phyloP scores from a whole-genome alignment of 2,888 invertebrate species.

The Drosophila robusta region DNA sequence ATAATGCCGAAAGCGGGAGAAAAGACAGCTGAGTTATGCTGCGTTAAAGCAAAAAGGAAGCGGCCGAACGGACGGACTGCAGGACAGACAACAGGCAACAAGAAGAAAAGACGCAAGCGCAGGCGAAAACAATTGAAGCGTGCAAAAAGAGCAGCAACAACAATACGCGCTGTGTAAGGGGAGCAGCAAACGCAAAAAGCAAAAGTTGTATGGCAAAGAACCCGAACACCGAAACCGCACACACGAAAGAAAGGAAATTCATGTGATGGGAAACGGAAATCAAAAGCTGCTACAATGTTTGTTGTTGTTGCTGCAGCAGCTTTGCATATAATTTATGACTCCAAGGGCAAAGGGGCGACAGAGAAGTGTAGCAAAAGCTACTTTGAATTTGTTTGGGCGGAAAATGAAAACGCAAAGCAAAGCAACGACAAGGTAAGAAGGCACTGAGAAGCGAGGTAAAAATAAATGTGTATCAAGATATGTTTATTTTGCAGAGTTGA shows the following conservation, averaged over 20 bases:
- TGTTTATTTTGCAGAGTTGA: conserved; percentile 58
- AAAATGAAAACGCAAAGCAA: conserved; percentile 56
- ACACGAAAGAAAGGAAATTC: conserved; percentile 73
- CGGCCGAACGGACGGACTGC: conserved; percentile 14
- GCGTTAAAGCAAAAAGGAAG: conserved; percentile 32
- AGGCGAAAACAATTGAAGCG: conserved; percentile 80
- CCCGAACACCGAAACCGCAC: conserved; percentile 55
- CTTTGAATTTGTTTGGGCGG: conserved; percentile 71
- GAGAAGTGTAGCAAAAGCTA: conserved; percentile 67
- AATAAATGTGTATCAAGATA: conserved; percentile 65
- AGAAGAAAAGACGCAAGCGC: conserved; percentile 67
- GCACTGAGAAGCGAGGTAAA: conserved; percentile 39
- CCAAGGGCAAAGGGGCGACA: conserved; percentile 37
- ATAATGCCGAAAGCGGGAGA: conserved; percentile 3
- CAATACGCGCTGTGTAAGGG: conserved; percentile 19
- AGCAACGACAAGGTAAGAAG: neutral
- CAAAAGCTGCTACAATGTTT: conserved; percentile 78
- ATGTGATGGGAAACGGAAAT: conserved; percentile 82
- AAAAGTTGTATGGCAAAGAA: conserved; percentile 71
- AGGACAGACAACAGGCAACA: conserved; percentile 18
- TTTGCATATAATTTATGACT: conserved; percentile 78
- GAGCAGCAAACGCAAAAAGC: conserved; percentile 58
- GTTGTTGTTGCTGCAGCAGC: conserved; percentile 56
- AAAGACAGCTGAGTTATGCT: conserved; percentile 51
- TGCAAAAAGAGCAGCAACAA: conserved; percentile 59